phyloP scores from a whole-genome alignment of 2,888 invertebrate species.

The Bruchidius siliquastri region DNA sequence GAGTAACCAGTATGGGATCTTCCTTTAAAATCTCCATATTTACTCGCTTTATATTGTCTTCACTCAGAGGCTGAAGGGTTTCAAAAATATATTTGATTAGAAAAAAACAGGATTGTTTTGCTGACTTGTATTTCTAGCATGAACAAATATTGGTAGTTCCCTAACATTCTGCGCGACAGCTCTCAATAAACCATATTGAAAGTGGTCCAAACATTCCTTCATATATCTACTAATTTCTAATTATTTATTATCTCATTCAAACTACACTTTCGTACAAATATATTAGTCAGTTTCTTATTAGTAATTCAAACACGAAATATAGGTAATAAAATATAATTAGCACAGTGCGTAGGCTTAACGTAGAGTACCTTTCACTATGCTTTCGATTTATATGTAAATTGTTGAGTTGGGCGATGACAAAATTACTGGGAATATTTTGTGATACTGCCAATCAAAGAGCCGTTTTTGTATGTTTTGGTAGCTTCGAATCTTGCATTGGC shows the following conservation, averaged over 20 bases:
- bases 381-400: conserved; percentile 12
- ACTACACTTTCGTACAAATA: conserved; percentile 21
- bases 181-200: not conserved
- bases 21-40: too few relatives aligned
- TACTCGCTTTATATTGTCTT: too few relatives aligned
- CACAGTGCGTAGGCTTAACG: conserved; percentile 17
- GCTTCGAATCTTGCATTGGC: conserved; percentile 27
- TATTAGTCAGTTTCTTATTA: conserved; percentile 18
- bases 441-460: conserved; percentile 46
- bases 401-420: conserved; percentile 47
- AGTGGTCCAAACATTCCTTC: not conserved
- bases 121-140: too few relatives aligned
- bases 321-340: conserved; percentile 11
- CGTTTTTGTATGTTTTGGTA: conserved; percentile 45
- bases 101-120: too few relatives aligned
- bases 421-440: conserved; percentile 49
- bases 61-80: too few relatives aligned
- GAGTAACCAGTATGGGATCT: too few relatives aligned
- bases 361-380: conserved; percentile 5
- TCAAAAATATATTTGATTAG: too few relatives aligned
- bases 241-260: conserved; percentile 20
- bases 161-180: not conserved
- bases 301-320: conserved; percentile 16
- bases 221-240: conserved; percentile 16
- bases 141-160: not conserved